Conservation (phyloP, 2,113 vertebrate species). For the Hemicordylus capensis region DNA sequence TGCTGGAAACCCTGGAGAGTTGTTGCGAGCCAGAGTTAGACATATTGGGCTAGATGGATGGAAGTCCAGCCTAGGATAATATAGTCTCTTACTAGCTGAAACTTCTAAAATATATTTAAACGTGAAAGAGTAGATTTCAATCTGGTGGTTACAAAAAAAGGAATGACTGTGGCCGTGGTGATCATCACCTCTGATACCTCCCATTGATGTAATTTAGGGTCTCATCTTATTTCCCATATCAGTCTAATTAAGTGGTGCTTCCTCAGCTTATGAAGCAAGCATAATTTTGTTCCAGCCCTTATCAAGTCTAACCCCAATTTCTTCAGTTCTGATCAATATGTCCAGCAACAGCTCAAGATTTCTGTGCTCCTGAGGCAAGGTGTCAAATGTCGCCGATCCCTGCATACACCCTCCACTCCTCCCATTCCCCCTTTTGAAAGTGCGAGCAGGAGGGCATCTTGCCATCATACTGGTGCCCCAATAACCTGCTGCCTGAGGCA, state of each 20-base stretch:
- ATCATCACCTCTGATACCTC: not conserved
- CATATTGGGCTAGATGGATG: not conserved
- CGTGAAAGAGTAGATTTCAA: not conserved
- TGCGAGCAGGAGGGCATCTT: too few species aligned
- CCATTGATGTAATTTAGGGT: not conserved
- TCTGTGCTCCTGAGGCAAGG: too few species aligned
- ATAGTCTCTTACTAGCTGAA: not conserved
- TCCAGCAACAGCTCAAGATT: too few species aligned
- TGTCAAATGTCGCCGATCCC: too few species aligned
- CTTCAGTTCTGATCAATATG: not conserved
- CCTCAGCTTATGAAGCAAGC: not conserved
- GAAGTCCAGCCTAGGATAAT: not conserved
- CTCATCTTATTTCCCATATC: not conserved
- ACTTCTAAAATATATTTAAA: not conserved
- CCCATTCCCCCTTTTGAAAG: too few species aligned
- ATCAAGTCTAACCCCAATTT: not conserved
- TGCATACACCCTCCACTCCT: too few species aligned
- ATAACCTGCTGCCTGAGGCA: too few species aligned
- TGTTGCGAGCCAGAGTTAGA: not conserved
- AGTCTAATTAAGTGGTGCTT: not conserved
- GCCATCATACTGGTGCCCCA: too few species aligned
- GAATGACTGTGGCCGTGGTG: not conserved
- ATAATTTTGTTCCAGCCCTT: not conserved
- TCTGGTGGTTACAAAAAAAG: not conserved
- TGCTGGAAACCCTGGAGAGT: not conserved